These are phyloP conservation scores for Drosophila affinis DNA, from an alignment of 2,888 invertebrate genomes.

Conservation along the genomic window DNA sequence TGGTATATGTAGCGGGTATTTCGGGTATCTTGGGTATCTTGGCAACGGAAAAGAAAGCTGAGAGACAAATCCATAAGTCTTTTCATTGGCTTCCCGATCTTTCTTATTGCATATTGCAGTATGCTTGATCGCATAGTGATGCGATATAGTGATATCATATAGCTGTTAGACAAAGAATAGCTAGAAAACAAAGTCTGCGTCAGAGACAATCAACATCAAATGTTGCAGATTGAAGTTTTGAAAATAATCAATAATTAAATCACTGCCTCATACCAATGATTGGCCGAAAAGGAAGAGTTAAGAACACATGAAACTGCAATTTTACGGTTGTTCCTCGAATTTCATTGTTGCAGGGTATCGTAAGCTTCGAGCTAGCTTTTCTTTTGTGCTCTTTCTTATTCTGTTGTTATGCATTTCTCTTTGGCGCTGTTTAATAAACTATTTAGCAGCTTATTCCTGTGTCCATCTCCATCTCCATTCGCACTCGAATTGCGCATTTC, in stretches of 20 bases:
- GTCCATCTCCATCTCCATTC: neutral
- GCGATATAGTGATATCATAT: too few species aligned
- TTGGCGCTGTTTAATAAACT: constrained; percentile 47
- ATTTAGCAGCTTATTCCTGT: constrained; percentile 55
- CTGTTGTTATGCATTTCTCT: constrained; percentile 71
- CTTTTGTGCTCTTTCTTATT: constrained; percentile 10
- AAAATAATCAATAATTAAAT: too few species aligned
- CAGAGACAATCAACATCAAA: too few species aligned
- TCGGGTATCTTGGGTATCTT: too few species aligned
- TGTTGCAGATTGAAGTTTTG: too few species aligned
- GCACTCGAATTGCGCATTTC: neutral
- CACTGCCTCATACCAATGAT: too few species aligned
- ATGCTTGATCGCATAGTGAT: too few species aligned
- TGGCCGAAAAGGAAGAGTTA: too few species aligned
- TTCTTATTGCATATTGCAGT: neutral
- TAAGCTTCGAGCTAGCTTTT: neutral
- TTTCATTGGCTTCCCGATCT: neutral
- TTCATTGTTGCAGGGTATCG: neutral
- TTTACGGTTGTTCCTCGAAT: too few species aligned
- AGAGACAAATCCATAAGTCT: neutral
- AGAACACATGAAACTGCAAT: too few species aligned
- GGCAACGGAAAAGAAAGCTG: neutral
- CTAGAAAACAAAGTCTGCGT: too few species aligned
- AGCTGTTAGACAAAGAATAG: neutral
- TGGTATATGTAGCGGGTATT: neutral